A percentile compares a stretch with the other conserved stretches of the same genome.
These are phyloP conservation scores for Parauchenoglanis punctatus DNA, from an alignment of 2,797 vertebrate genomes.

Conservation along the genomic window DNA sequence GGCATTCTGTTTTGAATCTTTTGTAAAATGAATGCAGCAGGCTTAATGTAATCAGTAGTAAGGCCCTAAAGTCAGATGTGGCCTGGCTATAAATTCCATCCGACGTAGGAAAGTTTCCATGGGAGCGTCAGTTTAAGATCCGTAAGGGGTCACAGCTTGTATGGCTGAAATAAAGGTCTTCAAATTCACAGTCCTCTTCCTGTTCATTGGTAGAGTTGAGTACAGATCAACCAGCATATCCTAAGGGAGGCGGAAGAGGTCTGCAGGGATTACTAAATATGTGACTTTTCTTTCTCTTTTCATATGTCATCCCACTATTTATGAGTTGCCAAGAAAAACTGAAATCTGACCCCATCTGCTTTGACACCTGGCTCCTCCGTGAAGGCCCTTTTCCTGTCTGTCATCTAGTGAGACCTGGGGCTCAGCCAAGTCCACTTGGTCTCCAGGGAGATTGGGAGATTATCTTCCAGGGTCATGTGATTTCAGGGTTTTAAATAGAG, in stretches of 20 bases:
- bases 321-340: background rate
- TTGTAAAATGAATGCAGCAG: background rate
- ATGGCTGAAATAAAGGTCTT: conserved; percentile 19
- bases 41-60: background rate
- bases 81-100: background rate
- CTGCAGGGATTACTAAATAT: background rate
- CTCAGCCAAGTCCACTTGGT: conserved; percentile 51
- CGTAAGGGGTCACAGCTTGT: conserved; percentile 10
- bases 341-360: conserved; percentile 46
- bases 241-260: background rate
- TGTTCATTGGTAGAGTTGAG: conserved; percentile 1
- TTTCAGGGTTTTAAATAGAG: conserved; percentile 64
- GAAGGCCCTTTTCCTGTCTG: conserved; percentile 53
- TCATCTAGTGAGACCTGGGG: conserved; percentile 58
- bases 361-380: conserved; percentile 55
- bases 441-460: conserved; percentile 57
- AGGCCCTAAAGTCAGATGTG: background rate
- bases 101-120: background rate
- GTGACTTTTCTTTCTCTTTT: background rate
- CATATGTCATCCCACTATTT: background rate
- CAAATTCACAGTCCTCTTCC: conserved; percentile 22
- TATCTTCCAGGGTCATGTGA: conserved; percentile 61
- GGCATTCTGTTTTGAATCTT: background rate
- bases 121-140: conserved; percentile 16
- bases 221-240: background rate